These are phyloP conservation scores for Nymphalis io DNA, from an alignment of 1,140 invertebrate genomes.

Conservation along the genomic window DNA sequence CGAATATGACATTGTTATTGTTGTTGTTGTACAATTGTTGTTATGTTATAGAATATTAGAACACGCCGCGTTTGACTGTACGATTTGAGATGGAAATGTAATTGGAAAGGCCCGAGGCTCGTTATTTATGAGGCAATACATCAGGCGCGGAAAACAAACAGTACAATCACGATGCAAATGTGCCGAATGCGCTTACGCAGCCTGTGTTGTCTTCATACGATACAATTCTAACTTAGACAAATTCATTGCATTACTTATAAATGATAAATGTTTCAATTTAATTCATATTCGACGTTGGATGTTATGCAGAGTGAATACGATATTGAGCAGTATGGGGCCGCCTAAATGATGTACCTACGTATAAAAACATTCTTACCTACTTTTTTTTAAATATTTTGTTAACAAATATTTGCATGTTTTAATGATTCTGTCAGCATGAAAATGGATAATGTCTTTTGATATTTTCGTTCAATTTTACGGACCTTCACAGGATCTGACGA, in stretches of 20 bases:
- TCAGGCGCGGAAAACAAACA: slow-evolving; percentile 59
- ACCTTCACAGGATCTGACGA: too few species aligned
- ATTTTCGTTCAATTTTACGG: too few species aligned
- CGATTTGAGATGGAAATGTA: slow-evolving; percentile 40
- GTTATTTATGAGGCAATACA: slow-evolving; percentile 63
- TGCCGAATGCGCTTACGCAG: slow-evolving; percentile 38
- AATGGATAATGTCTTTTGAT: too few species aligned
- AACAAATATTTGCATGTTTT: too few species aligned
- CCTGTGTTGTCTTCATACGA: slow-evolving; percentile 40
- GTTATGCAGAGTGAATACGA: too few species aligned
- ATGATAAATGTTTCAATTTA: slow-evolving; percentile 12
- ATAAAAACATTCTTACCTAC: too few species aligned
- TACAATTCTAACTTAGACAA: slow-evolving; percentile 13
- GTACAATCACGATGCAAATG: slow-evolving; percentile 48
- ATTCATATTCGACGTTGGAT: not conserved
- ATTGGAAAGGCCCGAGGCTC: slow-evolving; percentile 57
- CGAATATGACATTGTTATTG: too few species aligned
- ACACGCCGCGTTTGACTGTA: not conserved
- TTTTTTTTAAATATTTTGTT: too few species aligned
- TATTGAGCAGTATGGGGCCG: too few species aligned
- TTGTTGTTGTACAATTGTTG: not conserved
- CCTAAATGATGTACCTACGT: too few species aligned
- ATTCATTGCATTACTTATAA: slow-evolving; percentile 12
- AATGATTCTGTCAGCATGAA: too few species aligned
- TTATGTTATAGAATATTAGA: not conserved